phyloP scores from a whole-genome alignment of 2,888 invertebrate genomes.

The Orgyia antiqua region DNA sequence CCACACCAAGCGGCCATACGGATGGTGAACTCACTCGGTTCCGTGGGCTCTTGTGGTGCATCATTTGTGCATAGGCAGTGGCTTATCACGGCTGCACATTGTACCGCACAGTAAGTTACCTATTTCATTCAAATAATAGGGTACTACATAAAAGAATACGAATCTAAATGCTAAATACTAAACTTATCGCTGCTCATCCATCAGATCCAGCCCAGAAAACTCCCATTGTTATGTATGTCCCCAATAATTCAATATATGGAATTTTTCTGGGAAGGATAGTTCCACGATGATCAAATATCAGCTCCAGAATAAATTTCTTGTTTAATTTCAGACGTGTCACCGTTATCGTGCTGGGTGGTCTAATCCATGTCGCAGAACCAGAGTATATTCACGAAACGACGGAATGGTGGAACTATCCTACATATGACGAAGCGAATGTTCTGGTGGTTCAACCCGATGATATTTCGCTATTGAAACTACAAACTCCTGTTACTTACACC shows the following conservation, averaged over 20 bases:
- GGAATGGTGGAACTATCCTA: conserved; percentile 52
- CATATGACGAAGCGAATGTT: conserved; percentile 34
- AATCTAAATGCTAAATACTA: too few species aligned
- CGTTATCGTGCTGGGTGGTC: conserved; percentile 50
- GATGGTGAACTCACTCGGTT: conserved; percentile 35
- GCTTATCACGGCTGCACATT: conserved; percentile 60
- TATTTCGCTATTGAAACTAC: conserved; percentile 43
- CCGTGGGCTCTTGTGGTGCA: conserved; percentile 49
- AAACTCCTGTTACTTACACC: conserved; percentile 31
- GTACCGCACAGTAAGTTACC: conserved; percentile 50
- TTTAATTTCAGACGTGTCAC: conserved; percentile 42
- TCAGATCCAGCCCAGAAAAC: too few species aligned
- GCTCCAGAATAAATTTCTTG: too few species aligned
- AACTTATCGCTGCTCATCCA: too few species aligned
- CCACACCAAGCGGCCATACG: conserved; percentile 56
- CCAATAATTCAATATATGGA: too few species aligned
- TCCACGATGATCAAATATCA: too few species aligned
- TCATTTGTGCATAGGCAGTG: conserved; percentile 50
- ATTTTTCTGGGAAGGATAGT: too few species aligned
- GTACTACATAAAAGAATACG: too few species aligned
- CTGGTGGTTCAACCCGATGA: conserved; percentile 53
- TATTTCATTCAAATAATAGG: too few species aligned
- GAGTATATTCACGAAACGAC: conserved; percentile 44
- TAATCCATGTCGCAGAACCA: conserved; percentile 37
- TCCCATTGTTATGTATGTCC: too few species aligned